These are phyloP conservation scores for Pseudochaenichthys georgianus DNA, from an alignment of 2,797 vertebrate genomes.

Conservation along the genomic window DNA sequence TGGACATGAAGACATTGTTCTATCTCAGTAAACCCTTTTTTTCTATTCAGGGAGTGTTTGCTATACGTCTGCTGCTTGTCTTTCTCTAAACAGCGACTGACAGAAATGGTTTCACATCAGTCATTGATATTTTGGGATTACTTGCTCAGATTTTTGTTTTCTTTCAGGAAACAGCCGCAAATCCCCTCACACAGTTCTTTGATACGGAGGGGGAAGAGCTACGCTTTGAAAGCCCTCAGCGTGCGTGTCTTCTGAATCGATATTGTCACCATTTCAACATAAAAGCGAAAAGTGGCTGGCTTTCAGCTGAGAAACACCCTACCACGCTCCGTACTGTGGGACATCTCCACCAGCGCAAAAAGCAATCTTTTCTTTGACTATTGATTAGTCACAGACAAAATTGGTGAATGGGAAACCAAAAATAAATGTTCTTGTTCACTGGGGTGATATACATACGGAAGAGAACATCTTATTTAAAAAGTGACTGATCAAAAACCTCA, in stretches of 20 bases:
- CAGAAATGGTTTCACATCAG: constrained; percentile 7
- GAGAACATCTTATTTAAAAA: neutral
- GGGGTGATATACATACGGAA: neutral
- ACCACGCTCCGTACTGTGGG: constrained; percentile 48
- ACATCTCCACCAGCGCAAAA: constrained; percentile 48
- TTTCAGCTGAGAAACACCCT: constrained; percentile 52
- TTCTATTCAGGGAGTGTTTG: neutral
- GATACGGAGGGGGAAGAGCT: constrained; percentile 33
- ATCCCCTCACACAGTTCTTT: constrained; percentile 59
- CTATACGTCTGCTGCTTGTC: constrained; percentile 8
- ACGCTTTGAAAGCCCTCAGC: constrained; percentile 61
- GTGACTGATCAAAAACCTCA: neutral
- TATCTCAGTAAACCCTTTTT: constrained; percentile 5
- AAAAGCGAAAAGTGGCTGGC: constrained; percentile 51
- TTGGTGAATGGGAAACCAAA: neutral
- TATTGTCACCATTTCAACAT: constrained; percentile 62
- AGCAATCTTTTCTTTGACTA: constrained; percentile 43
- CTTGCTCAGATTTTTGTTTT: constrained; percentile 47
- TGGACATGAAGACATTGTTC: neutral
- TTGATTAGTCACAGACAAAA: constrained; percentile 48
- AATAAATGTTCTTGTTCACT: constrained; percentile 11
- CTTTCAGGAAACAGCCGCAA: constrained; percentile 32
- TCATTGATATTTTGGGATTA: constrained; percentile 25
- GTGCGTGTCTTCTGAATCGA: constrained; percentile 58
- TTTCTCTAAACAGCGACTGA: constrained; percentile 1